phyloP scores from a whole-genome alignment of 2,113 vertebrate genomes.

The Trogon melanurus region DNA sequence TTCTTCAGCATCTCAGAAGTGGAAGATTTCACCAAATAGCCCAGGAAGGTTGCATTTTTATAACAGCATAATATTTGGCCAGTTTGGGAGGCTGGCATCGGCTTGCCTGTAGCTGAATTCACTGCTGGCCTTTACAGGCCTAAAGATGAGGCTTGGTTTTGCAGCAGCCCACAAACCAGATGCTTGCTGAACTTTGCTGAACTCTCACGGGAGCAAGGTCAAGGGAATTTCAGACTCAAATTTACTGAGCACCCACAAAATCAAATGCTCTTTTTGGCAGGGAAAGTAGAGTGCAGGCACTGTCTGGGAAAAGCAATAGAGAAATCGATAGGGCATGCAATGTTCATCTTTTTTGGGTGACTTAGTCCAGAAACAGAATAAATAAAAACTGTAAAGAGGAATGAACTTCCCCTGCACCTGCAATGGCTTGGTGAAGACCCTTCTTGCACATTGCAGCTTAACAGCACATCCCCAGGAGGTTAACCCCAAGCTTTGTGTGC shows the following conservation, averaged over 20 bases:
- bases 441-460: neutral
- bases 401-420: neutral
- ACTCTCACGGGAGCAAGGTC: neutral
- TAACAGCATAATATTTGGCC: neutral
- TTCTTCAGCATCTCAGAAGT: neutral
- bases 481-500: neutral
- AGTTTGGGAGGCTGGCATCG: neutral
- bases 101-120: neutral
- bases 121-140: neutral
- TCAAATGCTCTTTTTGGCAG: neutral
- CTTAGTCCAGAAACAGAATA: neutral
- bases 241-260: slow-evolving; percentile 25
- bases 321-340: neutral
- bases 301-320: neutral
- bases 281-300: neutral
- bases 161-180: neutral
- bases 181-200: neutral
- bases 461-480: neutral
- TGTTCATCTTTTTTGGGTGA: neutral
- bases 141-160: neutral
- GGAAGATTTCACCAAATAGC: neutral
- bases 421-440: neutral
- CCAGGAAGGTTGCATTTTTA: neutral
- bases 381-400: neutral
- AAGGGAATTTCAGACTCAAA: slow-evolving; percentile 5